Evolutionary conservation across 1,140 invertebrate species (phyloP).

Genomic region (Bemisia tabaci): DNA sequence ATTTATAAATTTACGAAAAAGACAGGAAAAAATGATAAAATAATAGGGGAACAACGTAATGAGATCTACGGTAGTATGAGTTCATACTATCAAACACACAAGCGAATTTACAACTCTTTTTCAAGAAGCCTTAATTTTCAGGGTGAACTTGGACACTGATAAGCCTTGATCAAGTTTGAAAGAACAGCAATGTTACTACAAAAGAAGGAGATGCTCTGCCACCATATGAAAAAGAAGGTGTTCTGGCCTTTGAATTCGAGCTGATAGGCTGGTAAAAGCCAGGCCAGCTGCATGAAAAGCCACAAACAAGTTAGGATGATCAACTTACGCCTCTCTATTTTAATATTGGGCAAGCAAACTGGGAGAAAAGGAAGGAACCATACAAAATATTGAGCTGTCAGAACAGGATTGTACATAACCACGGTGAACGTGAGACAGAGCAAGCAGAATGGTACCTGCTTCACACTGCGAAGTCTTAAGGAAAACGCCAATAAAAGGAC

Average conservation of each 20-base stretch:
- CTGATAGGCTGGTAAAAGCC: constrained; percentile 79
- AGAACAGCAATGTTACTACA: constrained; percentile 58
- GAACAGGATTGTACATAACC: constrained; percentile 90
- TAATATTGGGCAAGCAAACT: constrained; percentile 51
- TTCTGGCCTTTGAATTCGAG: constrained; percentile 79
- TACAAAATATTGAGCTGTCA: constrained; percentile 95
- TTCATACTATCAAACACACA: too few species aligned
- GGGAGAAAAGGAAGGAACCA: constrained; percentile 89
- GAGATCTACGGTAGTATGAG: too few species aligned
- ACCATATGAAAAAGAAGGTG: constrained; percentile 65
- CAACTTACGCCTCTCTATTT: constrained; percentile 36
- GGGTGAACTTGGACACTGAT: too few species aligned
- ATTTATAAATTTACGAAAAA: too few species aligned
- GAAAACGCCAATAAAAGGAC: too few species aligned
- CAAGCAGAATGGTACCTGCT: constrained; percentile 67
- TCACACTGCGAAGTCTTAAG: constrained; percentile 45
- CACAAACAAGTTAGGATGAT: constrained; percentile 43
- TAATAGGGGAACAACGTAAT: too few species aligned
- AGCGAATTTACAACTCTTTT: too few species aligned
- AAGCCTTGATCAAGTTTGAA: constrained; percentile 46
- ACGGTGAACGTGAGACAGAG: constrained; percentile 76
- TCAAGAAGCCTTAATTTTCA: too few species aligned
- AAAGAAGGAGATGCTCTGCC: constrained; percentile 64
- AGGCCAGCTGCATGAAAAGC: constrained; percentile 63
- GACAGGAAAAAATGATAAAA: too few species aligned